Conservation (phyloP, 2,113 vertebrate species). For the Globicephala melas region DNA sequence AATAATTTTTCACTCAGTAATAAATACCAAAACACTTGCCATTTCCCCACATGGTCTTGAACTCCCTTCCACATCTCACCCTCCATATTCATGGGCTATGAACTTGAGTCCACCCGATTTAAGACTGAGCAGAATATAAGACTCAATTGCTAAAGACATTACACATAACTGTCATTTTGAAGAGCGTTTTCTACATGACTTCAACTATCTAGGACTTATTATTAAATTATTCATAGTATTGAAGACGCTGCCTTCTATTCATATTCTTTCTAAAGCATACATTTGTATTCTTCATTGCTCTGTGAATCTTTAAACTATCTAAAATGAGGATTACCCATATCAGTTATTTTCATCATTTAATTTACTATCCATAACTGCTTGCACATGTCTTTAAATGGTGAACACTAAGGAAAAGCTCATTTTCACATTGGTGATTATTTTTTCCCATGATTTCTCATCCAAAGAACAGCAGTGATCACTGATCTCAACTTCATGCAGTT, state of each 20-base stretch:
- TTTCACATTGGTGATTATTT: not conserved
- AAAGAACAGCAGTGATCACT: not conserved
- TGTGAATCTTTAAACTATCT: not conserved
- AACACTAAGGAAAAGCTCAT: not conserved
- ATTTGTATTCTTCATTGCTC: not conserved
- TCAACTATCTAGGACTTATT: not conserved
- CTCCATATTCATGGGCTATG: not conserved
- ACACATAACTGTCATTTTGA: not conserved
- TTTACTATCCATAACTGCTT: not conserved
- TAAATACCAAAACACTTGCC: not conserved
- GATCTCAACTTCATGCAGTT: not conserved
- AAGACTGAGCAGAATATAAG: not conserved
- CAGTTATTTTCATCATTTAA: not conserved
- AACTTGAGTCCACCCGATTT: not conserved
- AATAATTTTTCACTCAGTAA: not conserved
- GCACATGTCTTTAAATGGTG: not conserved
- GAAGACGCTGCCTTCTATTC: not conserved
- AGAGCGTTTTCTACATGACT: not conserved
- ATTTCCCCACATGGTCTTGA: not conserved
- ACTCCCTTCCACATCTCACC: not conserved
- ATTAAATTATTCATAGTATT: not conserved
- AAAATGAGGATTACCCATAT: not conserved
- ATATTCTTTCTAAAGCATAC: not conserved
- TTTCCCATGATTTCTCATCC: not conserved
- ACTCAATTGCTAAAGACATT: not conserved